Evolutionary conservation across 2,888 invertebrate genomes (phyloP).

Genomic region (Drosophila fungiperda): DNA sequence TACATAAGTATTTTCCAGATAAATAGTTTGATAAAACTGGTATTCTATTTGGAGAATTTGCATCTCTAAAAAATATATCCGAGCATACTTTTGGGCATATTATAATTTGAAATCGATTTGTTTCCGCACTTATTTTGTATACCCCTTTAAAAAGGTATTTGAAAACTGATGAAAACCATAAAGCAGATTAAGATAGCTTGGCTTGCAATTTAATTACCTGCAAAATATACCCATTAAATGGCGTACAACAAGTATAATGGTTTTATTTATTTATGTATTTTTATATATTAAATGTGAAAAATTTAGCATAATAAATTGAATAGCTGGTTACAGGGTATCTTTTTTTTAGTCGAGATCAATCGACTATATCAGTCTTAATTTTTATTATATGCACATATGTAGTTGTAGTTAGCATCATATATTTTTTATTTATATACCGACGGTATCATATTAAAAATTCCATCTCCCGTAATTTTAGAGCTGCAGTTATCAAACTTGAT

Average conservation of each 20-base stretch:
- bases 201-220: neutral
- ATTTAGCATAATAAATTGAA: neutral
- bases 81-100: slow-evolving; percentile 52
- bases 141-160: neutral
- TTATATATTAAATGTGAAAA: neutral
- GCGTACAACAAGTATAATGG: neutral
- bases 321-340: neutral
- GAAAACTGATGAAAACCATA: neutral
- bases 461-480: neutral
- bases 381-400: neutral
- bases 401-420: slow-evolving; percentile 21
- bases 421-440: slow-evolving; percentile 5
- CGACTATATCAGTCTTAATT: neutral
- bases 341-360: neutral
- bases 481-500: neutral
- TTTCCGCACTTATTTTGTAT: neutral
- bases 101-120: neutral
- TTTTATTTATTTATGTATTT: neutral
- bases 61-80: slow-evolving; percentile 1
- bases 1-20: neutral
- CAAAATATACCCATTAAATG: neutral
- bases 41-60: neutral
- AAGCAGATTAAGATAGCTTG: neutral
- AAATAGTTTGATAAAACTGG: neutral
- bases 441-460: no score